Evolutionary conservation across 2,113 vertebrate genomes (phyloP).

Genomic region (Panurus biarmicus): DNA sequence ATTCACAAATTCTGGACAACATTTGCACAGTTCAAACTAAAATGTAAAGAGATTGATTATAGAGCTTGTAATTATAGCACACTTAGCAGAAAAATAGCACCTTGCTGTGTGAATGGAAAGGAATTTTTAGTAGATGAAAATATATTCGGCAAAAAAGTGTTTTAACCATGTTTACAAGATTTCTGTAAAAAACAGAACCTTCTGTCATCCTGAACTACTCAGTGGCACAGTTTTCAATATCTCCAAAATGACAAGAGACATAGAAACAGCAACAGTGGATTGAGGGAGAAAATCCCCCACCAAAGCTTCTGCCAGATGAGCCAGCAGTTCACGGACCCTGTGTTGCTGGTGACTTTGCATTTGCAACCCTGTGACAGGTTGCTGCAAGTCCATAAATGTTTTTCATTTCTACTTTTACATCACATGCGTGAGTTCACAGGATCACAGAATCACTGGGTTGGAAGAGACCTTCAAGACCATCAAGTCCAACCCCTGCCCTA

Average conservation of each 20-base stretch:
- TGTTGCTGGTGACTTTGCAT: too few species aligned
- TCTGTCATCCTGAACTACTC: background rate
- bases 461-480: too few species aligned
- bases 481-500: too few species aligned
- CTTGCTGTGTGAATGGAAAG: background rate
- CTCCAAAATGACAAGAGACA: background rate
- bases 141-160: background rate
- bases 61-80: background rate
- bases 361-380: too few species aligned
- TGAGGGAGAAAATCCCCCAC: background rate
- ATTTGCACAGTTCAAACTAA: background rate
- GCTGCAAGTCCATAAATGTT: background rate
- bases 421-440: too few species aligned
- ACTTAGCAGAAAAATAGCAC: background rate
- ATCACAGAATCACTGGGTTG: too few species aligned
- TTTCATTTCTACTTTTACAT: background rate
- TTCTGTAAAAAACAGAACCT: background rate
- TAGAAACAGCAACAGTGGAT: background rate
- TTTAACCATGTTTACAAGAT: background rate
- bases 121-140: background rate
- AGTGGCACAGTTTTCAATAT: background rate
- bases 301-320: background rate
- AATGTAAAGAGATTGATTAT: background rate
- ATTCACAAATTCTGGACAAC: background rate
- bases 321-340: background rate